Evolutionary conservation across 2,113 vertebrate genomes (phyloP), one percentile per base, ranked within the genome.

Genomic region (Trematomus loennbergii): DNA sequence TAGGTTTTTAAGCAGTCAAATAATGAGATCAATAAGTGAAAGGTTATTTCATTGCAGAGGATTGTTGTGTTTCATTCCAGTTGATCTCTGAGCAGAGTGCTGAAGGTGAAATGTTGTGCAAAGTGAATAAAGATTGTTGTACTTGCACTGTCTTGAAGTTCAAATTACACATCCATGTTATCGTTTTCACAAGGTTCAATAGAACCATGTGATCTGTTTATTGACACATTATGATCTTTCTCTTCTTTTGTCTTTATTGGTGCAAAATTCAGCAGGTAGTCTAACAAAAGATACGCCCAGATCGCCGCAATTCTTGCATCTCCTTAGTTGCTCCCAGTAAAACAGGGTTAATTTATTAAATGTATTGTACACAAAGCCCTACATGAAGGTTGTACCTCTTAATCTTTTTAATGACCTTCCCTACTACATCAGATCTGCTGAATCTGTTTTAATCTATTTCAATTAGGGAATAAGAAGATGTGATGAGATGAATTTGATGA

Each of bases 61-160:
- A 60, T 84, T 18, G 3, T 50, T 57, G 25, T 77, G 29, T 29
- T 77, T 87, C 33, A 86, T 79, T 75, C 57, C 1, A 1, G 57
- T 25, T 33, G 48, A 29, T 67, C 49, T 67, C 20, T 16, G 53
- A 13, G 6, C 54, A 36, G 13, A 45, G 25, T 29, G 25, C 25
- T 3, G 74, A 62, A 29, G 61, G 20, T 78, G 33, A 54, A 15
- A 46, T 58, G 59, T 22, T 22, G 61, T 55, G 22, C 8, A 57
- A 60, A 82, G 11, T 76, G 9, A 92, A 88, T 91, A 92, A 92
- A 92, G 79, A 69, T 68, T 73, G 66, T 81, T 71, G 55, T 20
- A 70, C 17, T 58, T 49, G 82, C 70, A 33, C 4, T 40, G 22
- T 11, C 18, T 50, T 40, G 9, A 68, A 45, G 10, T 33, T 50